phyloP scores from a whole-genome alignment of 1,140 invertebrate species.

The Thaumatotibia leucotreta region DNA sequence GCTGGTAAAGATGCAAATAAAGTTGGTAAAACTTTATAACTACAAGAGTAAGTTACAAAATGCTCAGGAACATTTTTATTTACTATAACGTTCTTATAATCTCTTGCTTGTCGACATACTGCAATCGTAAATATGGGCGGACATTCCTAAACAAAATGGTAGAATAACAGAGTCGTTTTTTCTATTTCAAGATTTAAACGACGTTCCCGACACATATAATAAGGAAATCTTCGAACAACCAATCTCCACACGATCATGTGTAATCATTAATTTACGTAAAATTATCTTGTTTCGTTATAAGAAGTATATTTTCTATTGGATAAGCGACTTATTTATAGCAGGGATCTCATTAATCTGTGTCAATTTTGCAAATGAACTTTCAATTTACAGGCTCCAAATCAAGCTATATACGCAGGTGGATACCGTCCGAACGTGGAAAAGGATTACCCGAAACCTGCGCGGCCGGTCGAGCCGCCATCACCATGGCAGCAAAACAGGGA shows the following conservation, averaged over 20 bases:
- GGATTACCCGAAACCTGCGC: slow-evolving; percentile 30
- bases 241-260: not conserved
- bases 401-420: slow-evolving; percentile 63
- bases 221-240: too few species aligned
- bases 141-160: too few species aligned
- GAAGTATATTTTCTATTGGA: not conserved
- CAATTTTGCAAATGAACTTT: slow-evolving; percentile 59
- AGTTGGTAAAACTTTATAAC: too few species aligned
- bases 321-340: not conserved
- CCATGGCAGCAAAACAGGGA: slow-evolving; percentile 41
- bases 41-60: too few species aligned
- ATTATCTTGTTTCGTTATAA: not conserved
- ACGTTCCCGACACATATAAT: too few species aligned
- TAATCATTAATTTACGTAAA: not conserved
- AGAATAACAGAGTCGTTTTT: too few species aligned
- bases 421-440: slow-evolving; percentile 44
- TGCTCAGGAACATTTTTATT: too few species aligned
- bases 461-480: slow-evolving; percentile 19
- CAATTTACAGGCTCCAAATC: slow-evolving; percentile 66
- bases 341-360: slow-evolving; percentile 16
- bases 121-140: too few species aligned
- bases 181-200: too few species aligned
- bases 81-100: too few species aligned
- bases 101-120: too few species aligned
- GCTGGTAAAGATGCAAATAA: too few species aligned